Base-by-base conservation (phyloP, 2,888 invertebrate genomes). In the Caenorhabditis uteleia region DNA sequence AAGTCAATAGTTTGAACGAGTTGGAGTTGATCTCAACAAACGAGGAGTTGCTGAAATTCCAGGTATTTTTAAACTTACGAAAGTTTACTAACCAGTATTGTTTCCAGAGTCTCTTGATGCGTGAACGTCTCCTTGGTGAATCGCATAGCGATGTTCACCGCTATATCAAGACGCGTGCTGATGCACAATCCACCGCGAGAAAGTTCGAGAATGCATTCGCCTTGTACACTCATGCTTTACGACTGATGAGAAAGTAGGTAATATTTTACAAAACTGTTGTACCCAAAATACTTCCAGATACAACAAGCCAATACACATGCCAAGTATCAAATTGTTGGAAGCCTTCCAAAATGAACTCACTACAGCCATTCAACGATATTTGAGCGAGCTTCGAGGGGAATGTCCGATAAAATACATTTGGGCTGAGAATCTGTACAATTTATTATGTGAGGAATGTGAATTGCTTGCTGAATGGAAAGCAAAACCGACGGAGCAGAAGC, bases 161-260 rank as follows among this genome's bases (percentile, higher is more conserved):
- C 48, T 85, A 85, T 14, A 74, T 86, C 3, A 89, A 95, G 18
- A 94, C 92, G 85, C 88, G 93, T 80, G 95, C 95, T 48, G 95
- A 94, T 2, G 91, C 94, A 68, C 94, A 91, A 87, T 95, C 95
- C 0, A 95, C 95, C 85, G 53, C 76, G 48, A 77, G 79, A 31
- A 26, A 57, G 26, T 51, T 58, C 43, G 33, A 65, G 8, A 39
- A 82, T 16, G 95, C 95, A 86, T 92, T 94, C 70, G 90, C 91
- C 80, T 87, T 95, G 68, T 95, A 95, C 95, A 92, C 92, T 85
- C 94, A 95, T 86, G 95, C 95, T 27, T 87, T 95, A 38, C 57
- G 70, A 33, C 47, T 78, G 31, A 75, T 77, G 46, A 75, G 75
- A 47, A 44, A 46, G 68, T 75, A 40, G 31, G 18, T 7, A n/a